Conservation (phyloP, 2,113 vertebrate species). For the Eulemur macaco region DNA sequence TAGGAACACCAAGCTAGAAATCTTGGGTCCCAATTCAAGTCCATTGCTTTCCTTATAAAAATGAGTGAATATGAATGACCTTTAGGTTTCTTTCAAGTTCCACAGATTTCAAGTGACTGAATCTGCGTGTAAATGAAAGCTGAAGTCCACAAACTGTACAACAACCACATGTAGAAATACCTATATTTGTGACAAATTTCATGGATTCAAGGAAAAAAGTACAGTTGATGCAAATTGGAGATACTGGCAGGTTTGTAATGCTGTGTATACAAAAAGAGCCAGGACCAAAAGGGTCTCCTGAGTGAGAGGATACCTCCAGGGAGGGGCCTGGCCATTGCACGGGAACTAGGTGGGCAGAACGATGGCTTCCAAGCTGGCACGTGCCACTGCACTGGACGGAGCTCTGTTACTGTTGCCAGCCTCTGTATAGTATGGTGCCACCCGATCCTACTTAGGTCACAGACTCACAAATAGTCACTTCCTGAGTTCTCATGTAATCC, state of each 20-base stretch:
- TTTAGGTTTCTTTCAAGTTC: slow-evolving; percentile 28
- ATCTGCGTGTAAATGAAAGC: neutral
- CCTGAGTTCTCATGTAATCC: neutral
- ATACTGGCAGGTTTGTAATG: neutral
- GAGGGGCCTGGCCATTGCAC: neutral
- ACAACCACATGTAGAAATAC: neutral
- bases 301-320: neutral
- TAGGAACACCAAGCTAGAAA: neutral
- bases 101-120: slow-evolving; percentile 6
- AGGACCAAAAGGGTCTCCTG: neutral
- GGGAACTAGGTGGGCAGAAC: neutral
- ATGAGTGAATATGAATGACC: neutral
- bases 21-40: neutral
- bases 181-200: neutral
- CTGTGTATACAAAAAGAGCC: neutral
- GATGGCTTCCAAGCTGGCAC: neutral
- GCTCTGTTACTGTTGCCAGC: neutral
- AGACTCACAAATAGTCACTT: neutral
- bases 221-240: neutral
- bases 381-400: neutral
- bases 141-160: neutral
- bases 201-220: neutral
- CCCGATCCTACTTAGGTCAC: neutral
- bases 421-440: neutral
- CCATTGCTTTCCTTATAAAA: neutral